Base-by-base conservation (phyloP, 1,140 invertebrate species). In the Probaryconus sp. region DNA sequence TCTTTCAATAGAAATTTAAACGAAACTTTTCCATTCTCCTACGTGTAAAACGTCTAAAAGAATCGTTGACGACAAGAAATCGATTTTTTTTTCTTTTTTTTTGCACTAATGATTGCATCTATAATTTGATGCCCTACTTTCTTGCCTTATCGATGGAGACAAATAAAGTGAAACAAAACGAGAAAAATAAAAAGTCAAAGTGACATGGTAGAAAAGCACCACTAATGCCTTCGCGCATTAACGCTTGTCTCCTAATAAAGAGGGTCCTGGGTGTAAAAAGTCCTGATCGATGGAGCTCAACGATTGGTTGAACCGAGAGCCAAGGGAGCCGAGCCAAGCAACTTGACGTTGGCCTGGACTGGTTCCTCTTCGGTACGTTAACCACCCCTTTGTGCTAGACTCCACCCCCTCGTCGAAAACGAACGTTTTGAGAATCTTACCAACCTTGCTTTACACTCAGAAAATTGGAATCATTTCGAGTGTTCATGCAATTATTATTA, bases 201-300 rank as follows among this genome's bases (percentile, higher is more conserved):
- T 83, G 83, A 85, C 82, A 84, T 74, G 56, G 77, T 83, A 75
- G 68, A 80, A 85, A 84, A 83, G 81, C 81, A 79, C 81, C 80
- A 78, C 84, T 87, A 86, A 88, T 87, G 83, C 80, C 64, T 80
- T 82, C 83, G 83, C 83, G 74, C 82, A 85, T 87, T 85, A 87
- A 83, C 84, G 85, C 85, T 86, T 82, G 79, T 81, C 78, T 67
- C 17, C 56, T 71, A 69, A 79, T 81, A 83, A 85, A 86, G 84
- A 81, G 79, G 77, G 79, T 63, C 71, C 76, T 61, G 68, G 73
- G 72, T 75, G 76, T 80, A 74, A 78, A 79, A 79, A 78, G 78
- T 24, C 53, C 79, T 86, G 83, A 86, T 85, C 84, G 83, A 85
- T 85, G 79, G 53, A 82, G 80, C 83, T 35, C 48, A 1, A 28